phyloP scores from a whole-genome alignment of 2,888 invertebrate species.

The Hipparchia sbordonii region DNA sequence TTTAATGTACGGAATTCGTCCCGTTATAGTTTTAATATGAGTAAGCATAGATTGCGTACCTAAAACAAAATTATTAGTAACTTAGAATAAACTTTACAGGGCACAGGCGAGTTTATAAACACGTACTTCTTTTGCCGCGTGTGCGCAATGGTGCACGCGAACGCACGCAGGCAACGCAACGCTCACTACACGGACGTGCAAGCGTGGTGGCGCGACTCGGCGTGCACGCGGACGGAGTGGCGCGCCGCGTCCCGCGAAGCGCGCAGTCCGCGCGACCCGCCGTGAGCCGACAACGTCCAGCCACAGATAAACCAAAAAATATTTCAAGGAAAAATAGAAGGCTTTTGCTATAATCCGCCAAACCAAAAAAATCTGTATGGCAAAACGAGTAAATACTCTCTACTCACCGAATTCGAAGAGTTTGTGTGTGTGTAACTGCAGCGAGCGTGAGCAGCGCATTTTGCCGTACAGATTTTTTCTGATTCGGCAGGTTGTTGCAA shows the following conservation, averaged over 20 bases:
- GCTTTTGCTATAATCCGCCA: no score
- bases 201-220: slow-evolving; percentile 92
- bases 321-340: neutral
- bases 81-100: slow-evolving; percentile 73
- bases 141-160: slow-evolving; percentile 92
- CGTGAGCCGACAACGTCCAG: neutral
- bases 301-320: neutral
- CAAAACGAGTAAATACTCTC: no score
- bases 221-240: slow-evolving; percentile 86
- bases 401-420: no score
- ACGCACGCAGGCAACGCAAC: slow-evolving; percentile 66
- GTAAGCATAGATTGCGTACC: no score
- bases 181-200: slow-evolving; percentile 91
- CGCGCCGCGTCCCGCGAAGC: slow-evolving; percentile 49
- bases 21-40: no score
- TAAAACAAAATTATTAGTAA: no score
- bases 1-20: no score
- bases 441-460: no score
- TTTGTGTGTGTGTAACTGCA: no score
- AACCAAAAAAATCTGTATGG: no score
- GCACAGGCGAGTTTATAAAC: slow-evolving; percentile 97
- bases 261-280: slow-evolving; percentile 26
- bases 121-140: slow-evolving; percentile 97
- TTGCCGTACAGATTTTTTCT: no score
- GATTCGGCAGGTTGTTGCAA: no score